Percentiles rank a stretch among this genome's conserved stretches.
phyloP scores from a whole-genome alignment of 1,140 invertebrate species.

The Hycleus phaleratus region DNA sequence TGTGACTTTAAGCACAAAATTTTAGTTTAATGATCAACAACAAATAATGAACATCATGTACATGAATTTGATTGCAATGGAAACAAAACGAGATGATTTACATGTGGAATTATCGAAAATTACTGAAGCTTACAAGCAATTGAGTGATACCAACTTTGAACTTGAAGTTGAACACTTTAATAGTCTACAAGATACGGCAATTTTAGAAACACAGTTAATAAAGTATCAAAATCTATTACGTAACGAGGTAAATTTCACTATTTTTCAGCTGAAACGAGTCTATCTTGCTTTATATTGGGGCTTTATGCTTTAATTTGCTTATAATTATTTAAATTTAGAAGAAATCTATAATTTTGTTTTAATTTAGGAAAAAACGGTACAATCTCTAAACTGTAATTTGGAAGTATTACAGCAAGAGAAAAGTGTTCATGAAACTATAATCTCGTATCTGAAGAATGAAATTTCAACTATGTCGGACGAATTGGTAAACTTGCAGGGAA shows the following conservation, averaged over 20 bases:
- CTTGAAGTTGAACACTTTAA: constrained; percentile 36
- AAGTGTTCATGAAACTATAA: constrained; percentile 26
- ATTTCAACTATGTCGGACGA: constrained; percentile 30
- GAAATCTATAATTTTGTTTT: neutral
- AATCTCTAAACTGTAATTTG: constrained; percentile 15
- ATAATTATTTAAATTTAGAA: neutral
- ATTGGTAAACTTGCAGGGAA: constrained; percentile 25
- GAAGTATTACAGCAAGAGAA: constrained; percentile 29
- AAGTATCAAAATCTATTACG: constrained; percentile 34
- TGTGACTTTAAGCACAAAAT: neutral
- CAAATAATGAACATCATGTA: constrained; percentile 2
- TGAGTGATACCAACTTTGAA: constrained; percentile 31
- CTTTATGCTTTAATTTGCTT: neutral
- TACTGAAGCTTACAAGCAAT: constrained; percentile 17
- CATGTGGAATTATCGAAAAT: constrained; percentile 2
- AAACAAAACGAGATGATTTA: constrained; percentile 14
- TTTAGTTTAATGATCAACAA: neutral
- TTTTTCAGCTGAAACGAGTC: no score
- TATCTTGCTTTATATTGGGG: constrained; percentile 2
- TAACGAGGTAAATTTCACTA: constrained; percentile 23
- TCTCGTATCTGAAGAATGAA: constrained; percentile 30
- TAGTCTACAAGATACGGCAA: constrained; percentile 30
- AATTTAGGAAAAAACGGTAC: constrained; percentile 7
- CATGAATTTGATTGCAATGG: constrained; percentile 8
- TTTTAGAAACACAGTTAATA: constrained; percentile 30